These are phyloP conservation scores for Anguilla marmorata DNA, from an alignment of 2,797 vertebrate species.

Conservation along the genomic window DNA sequence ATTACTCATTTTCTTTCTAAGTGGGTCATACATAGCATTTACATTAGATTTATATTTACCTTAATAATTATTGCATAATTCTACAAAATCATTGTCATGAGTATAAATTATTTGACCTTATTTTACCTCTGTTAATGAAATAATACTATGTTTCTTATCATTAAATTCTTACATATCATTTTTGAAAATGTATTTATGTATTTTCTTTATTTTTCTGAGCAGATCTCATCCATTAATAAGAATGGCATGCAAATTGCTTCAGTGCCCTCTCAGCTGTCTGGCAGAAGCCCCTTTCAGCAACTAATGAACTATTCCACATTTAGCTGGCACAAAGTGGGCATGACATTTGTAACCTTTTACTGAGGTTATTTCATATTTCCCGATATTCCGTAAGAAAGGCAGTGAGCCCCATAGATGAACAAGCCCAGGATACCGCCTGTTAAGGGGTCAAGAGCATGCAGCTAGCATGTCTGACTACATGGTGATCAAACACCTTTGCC, in stretches of 20 bases:
- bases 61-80: no score
- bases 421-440: neutral
- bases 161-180: neutral
- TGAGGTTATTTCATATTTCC: neutral
- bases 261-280: neutral
- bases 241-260: neutral
- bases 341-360: neutral
- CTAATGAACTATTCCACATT: neutral
- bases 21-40: no score
- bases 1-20: no score
- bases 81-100: no score
- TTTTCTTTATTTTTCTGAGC: neutral
- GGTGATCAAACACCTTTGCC: neutral
- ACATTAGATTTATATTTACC: no score
- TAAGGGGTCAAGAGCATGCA: neutral
- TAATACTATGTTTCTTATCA: no score
- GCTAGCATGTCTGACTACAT: neutral
- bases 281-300: neutral
- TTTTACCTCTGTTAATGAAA: no score
- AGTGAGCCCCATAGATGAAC: neutral
- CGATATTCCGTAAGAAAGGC: no score
- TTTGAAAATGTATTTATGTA: neutral
- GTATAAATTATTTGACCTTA: no score
- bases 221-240: neutral
- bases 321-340: neutral